Percentiles rank a stretch among this genome's conserved stretches.
These are phyloP conservation scores for Bradypodion ventrale DNA, from an alignment of 2,797 vertebrate species.

Conservation along the genomic window DNA sequence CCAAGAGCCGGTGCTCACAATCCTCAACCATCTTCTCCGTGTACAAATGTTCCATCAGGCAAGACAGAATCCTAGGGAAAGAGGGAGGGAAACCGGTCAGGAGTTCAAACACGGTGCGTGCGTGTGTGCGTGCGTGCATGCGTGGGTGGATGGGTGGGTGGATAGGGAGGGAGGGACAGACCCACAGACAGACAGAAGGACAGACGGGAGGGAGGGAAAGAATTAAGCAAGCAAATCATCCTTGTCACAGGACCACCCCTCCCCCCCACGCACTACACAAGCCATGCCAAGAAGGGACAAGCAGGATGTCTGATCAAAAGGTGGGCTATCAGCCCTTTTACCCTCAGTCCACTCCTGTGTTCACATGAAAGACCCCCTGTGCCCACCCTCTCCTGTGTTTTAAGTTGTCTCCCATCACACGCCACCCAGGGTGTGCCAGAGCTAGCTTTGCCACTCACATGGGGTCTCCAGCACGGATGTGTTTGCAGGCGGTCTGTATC, in stretches of 20 bases:
- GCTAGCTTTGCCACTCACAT: conserved; percentile 81
- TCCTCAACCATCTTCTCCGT: conserved; percentile 99
- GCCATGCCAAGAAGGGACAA: no score
- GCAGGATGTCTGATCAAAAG: no score
- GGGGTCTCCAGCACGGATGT: conserved; percentile 94
- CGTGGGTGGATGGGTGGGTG: no score
- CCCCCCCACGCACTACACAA: neutral
- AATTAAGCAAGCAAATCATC: no score
- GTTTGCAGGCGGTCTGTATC: conserved; percentile 98
- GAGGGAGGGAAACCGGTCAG: neutral
- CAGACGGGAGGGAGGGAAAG: no score
- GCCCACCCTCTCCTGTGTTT: neutral
- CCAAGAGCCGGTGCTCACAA: conserved; percentile 91
- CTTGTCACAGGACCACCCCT: neutral
- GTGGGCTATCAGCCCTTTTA: neutral
- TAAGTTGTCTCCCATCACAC: no score
- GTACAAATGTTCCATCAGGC: conserved; percentile 97
- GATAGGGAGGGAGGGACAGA: no score
- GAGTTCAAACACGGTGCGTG: no score
- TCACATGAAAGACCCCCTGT: neutral
- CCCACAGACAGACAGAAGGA: no score
- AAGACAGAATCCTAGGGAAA: conserved; percentile 90
- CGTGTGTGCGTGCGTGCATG: no score
- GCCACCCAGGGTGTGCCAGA: accelerated
- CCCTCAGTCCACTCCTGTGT: neutral